These are phyloP conservation scores for Diogma glabrata DNA, from an alignment of 2,888 invertebrate genomes.

Conservation along the genomic window DNA sequence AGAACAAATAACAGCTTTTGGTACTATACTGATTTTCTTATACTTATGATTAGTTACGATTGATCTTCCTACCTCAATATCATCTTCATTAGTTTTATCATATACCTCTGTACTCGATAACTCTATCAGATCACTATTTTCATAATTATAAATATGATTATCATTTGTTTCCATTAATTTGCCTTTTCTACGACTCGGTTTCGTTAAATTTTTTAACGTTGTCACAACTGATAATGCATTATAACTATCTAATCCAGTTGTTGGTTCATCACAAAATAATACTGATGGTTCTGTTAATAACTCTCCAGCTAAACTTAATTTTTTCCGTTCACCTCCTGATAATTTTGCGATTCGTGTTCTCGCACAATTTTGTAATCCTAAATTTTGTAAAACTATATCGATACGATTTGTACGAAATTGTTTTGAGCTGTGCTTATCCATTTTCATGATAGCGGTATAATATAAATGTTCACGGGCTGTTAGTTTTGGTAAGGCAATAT, in stretches of 20 bases:
- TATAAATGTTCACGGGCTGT: constrained; percentile 73
- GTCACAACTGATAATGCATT: constrained; percentile 72
- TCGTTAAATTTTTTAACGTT: constrained; percentile 50
- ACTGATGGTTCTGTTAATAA: constrained; percentile 78
- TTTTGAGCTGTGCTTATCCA: constrained; percentile 47
- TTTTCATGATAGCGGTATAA: constrained; percentile 72
- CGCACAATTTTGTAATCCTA: constrained; percentile 61
- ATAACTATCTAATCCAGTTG: constrained; percentile 83
- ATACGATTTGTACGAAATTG: constrained; percentile 29
- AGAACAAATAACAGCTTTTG: constrained; percentile 69
- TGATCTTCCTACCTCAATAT: neutral
- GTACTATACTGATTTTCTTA: no score
- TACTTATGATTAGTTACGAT: no score
- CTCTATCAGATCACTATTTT: no score
- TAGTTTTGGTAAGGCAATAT: constrained; percentile 64
- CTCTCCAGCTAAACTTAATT: constrained; percentile 64
- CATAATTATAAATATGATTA: neutral
- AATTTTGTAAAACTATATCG: constrained; percentile 36
- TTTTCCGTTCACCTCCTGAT: constrained; percentile 82
- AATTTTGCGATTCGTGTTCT: constrained; percentile 61
- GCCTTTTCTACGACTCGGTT: neutral
- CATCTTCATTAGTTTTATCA: neutral
- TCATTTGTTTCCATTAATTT: neutral
- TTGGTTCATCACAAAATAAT: constrained; percentile 89
- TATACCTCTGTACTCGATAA: neutral